phyloP scores from a whole-genome alignment of 1,140 invertebrate genomes.

The Popillia japonica region DNA sequence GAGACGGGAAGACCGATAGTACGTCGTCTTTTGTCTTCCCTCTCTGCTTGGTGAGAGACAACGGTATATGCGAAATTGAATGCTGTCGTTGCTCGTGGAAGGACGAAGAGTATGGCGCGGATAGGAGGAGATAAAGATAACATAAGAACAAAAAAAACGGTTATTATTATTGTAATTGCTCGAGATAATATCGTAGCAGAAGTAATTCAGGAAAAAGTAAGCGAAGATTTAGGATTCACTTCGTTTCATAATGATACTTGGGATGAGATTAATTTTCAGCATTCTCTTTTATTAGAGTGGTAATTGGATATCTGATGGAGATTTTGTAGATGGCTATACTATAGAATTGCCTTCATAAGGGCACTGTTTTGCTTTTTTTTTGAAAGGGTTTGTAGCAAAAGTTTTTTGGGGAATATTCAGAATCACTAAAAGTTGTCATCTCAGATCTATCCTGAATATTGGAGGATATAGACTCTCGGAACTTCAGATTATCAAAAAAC shows the following conservation, averaged over 20 bases:
- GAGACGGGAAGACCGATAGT: not conserved
- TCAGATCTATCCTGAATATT: too few relatives aligned
- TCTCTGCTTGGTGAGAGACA: not conserved
- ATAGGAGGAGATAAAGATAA: not conserved
- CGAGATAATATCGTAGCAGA: not conserved
- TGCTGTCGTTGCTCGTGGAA: not conserved
- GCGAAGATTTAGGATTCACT: not conserved
- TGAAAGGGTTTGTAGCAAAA: too few relatives aligned
- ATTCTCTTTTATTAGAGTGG: too few relatives aligned
- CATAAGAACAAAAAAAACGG: not conserved
- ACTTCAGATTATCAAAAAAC: too few relatives aligned
- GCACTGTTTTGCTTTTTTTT: too few relatives aligned
- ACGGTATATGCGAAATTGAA: conserved; percentile 17
- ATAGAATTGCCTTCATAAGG: too few relatives aligned
- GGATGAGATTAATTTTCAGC: too few relatives aligned
- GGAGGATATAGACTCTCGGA: too few relatives aligned
- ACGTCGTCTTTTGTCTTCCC: conserved; percentile 23
- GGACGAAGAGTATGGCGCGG: not conserved
- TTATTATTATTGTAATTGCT: conserved; percentile 16
- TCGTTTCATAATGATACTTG: not conserved
- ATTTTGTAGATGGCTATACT: too few relatives aligned
- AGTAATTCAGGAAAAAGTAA: not conserved
- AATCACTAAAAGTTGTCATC: too few relatives aligned
- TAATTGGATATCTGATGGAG: too few relatives aligned
- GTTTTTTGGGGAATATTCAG: too few relatives aligned